Evolutionary conservation across 2,888 invertebrate genomes (phyloP), one percentile per base, ranked within the genome.

Genomic region (Eupithecia abbreviata): DNA sequence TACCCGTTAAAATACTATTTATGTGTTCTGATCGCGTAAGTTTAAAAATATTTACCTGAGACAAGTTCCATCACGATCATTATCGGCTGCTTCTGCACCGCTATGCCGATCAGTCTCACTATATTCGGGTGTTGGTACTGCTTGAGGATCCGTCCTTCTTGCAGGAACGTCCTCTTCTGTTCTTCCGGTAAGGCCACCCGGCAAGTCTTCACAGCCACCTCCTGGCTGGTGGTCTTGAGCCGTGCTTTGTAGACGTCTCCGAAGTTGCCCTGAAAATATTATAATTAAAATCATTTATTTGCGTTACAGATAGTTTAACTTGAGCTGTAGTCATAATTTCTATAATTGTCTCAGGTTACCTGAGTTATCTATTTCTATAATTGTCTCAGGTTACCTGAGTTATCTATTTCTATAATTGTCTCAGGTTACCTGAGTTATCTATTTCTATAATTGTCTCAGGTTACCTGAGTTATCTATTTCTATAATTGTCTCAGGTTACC

Each of bases 31-130:
- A 30, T 30, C 30, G 30, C 30, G 30, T 30, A 30, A 30, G 30
- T 30, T 30, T 30, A 30, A 30, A 30, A 43, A 43, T 43, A 43
- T 6, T 43, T 79, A 97, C 98, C 97, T 83, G 97, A 97, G 69
- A 99, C 99, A 79, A 98, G 96, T 94, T 99, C 99, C 99, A 99
- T 99, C 51, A 99, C 99, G 86, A 99, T 99, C 99, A 99, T 99
- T 77, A 99, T 99, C 0, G 99, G 99, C 86, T 99, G 99, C 88
- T 99, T 98, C 92, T 99, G 99, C 80, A 99, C 99, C 85, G 99
- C 99, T 85, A 99, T 99, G 47, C 99, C 99, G 84, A 99, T 99
- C 62, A 99, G 96, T 88, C 98, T 97, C 58, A 99, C 99, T 82
- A 99, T 98, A 93, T 99, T 99, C 0, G 98, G 98, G 92, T 99